Evolutionary conservation across 2,113 vertebrate genomes (phyloP), one percentile per base, ranked within the genome.

Genomic region (Otocyon megalotis): DNA sequence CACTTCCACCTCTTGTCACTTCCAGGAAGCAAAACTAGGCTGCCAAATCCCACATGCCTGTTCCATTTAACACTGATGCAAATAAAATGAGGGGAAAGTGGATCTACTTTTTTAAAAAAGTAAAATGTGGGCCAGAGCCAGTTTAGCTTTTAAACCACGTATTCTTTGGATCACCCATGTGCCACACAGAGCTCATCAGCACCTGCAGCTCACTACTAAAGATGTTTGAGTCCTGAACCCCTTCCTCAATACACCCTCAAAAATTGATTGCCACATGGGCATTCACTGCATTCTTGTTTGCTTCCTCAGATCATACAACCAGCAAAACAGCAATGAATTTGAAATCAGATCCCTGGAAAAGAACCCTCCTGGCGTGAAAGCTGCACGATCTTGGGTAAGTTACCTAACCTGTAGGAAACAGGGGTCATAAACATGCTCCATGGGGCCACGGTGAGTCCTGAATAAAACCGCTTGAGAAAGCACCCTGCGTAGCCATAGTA

Each of bases 241-340:
- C 19, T 53, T 14, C 17, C 80, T 82, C 26, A 53, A 12, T 1
- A 12, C 3, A 22, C 35, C 24, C 35, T 63, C 0, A 0, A 56
- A 26, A 54, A n/a, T 0, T 2, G 0, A 12, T 20, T 35, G 19
- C 26, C 48, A 15, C 0, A 17, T 20, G 30, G 32, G 30, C 9
- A 15, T 48, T 30, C 28, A 26, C 11, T 12, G 10, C 3, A 14
- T 43, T 65, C 1, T 0, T 1, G 5, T 7, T 35, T 14, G 11
- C 53, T 13, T 83, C n/a, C 50, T 48, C 20, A 2, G 3, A 71
- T 24, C 13, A 0, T 26, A n/a, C 0, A 1, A 56, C n/a, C 48
- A 48, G 14, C 0, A 28, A 86, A 65, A 48, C 26, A 67, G 19
- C 43, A 22, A 6, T 1, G 10, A 1, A 20, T 74, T 19, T 9